Base-by-base conservation (phyloP, 2,113 vertebrate genomes). In the Puntigrus tetrazona region DNA sequence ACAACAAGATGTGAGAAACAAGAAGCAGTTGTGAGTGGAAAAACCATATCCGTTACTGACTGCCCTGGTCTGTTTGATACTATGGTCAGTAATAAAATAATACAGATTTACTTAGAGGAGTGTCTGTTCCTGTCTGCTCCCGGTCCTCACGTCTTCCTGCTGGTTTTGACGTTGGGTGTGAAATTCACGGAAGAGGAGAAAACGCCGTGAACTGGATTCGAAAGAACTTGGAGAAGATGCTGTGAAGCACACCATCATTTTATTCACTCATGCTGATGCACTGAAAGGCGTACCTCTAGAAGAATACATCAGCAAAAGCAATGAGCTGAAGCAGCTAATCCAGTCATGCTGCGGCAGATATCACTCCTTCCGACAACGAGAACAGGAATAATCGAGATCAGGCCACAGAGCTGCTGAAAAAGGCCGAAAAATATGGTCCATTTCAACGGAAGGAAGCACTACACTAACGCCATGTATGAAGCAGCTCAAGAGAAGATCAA, bases 11-110 rank as follows among this genome's bases (percentile, higher is more conserved):
- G 59, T 29, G n/a, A 29, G 9, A 59, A 25, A 25, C 57, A 59
- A 59, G n/a, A 25, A 25, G n/a, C 8, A 25, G 3, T 25, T 10
- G n/a, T 59, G 8, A 25, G 4, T 59, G 59, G 59, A 61, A 25
- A 61, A 61, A 61, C 4, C 2, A 11, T 61, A 13, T 61, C 59
- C 11, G 25, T 61, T 0, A 61, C 59, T 61, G 59, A 61, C 59
- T 29, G 25, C 27, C 59, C 59, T 4, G 59, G 59, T 0, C 25
- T 61, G 59, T 27, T 27, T 5, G 59, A 61, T 10, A 61, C 59
- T 5, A 27, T 0, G 4, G 3, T 5, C 3, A 4, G 0, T 27
- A 11, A 13, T 11, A 27, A 1, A 61, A 27, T 1, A 4, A 8
- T 29, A 0, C 3, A 29, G 10, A 25, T 4, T 61, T 61, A 27